Evolutionary conservation across 2,888 invertebrate genomes (phyloP), one percentile per base, ranked within the genome.

Genomic region (Galeopsomyia nigrocyanea): DNA sequence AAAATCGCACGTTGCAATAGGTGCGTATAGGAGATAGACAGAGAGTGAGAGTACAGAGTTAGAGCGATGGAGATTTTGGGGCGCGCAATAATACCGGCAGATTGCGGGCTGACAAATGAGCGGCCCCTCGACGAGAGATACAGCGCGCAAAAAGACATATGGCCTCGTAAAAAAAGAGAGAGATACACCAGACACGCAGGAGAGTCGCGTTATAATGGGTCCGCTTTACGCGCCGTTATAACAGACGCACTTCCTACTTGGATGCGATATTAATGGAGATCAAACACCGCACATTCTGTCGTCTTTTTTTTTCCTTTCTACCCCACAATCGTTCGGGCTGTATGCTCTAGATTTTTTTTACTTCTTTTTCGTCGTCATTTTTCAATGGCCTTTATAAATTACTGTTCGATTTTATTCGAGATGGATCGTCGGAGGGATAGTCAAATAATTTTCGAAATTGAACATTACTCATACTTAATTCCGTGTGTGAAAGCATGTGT

Each of bases 241-340:
- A 57, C 68, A 60, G 68, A 71, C 62, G 31, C 60, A 56, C 67
- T 64, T 71, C 60, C 60, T 56, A 68, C 63, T 68, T 64, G 83
- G 82, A 86, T 85, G 82, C 82, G 80, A 85, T 85, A 86, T 86
- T 86, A 86, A 86, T 86, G 84, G 85, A 84, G 85, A 86, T 85
- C 85, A 85, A 85, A 85, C 83, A 84, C 84, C 84, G 80, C 83
- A 81, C 83, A 80, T 83, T 83, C 79, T 81, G 81, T 79, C 63
- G 63, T n/a, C 39, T 55, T 60, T 47, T 16, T 39, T 10, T 39
- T 55, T 60, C 22, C 9, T 39, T 10, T 39, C 13, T 39, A 39
- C 21, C 50, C 39, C 22, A 26, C 26, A 5, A 26, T 26, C 26
- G 26, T 5, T 3, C 26, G 26, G 5, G 5, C 26, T 26, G 50